Evolutionary conservation across 1,140 invertebrate genomes (phyloP).

Genomic region (Drosophila sp.): DNA sequence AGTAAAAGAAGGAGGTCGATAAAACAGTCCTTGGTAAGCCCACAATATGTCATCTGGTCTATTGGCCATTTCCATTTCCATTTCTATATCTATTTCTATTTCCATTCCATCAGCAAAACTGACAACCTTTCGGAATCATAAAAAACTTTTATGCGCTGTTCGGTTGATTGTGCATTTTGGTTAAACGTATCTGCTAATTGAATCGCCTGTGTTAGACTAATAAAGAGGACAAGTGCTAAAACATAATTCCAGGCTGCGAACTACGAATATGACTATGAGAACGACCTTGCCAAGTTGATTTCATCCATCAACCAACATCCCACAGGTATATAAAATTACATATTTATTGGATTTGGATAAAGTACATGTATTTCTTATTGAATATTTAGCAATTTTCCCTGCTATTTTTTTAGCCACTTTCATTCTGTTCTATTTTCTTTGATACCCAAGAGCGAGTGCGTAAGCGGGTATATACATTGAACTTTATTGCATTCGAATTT

Average conservation of each 20-base stretch:
- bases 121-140: conserved; percentile 44
- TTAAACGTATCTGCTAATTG: conserved; percentile 58
- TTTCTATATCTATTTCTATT: conserved; percentile 43
- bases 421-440: background rate
- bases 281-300: conserved; percentile 19
- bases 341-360: conserved; percentile 6
- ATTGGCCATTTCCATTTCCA: conserved; percentile 48
- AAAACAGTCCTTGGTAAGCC: conserved; percentile 25
- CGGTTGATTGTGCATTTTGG: conserved; percentile 23
- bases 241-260: conserved; percentile 12
- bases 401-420: background rate
- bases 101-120: conserved; percentile 29
- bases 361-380: conserved; percentile 9
- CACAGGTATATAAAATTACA: conserved; percentile 19
- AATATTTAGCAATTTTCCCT: background rate
- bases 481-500: background rate
- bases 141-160: conserved; percentile 50
- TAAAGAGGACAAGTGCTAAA: conserved; percentile 15
- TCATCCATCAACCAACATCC: conserved; percentile 19
- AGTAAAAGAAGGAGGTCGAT: conserved; percentile 9
- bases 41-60: conserved; percentile 53
- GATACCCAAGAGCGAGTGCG: background rate
- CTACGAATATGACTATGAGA: too few relatives aligned
- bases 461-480: conserved; percentile 9
- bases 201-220: conserved; percentile 39